Base-by-base conservation (phyloP, 92 coral and sea anemone genomes). In the Plumapathes pennacea region DNA sequence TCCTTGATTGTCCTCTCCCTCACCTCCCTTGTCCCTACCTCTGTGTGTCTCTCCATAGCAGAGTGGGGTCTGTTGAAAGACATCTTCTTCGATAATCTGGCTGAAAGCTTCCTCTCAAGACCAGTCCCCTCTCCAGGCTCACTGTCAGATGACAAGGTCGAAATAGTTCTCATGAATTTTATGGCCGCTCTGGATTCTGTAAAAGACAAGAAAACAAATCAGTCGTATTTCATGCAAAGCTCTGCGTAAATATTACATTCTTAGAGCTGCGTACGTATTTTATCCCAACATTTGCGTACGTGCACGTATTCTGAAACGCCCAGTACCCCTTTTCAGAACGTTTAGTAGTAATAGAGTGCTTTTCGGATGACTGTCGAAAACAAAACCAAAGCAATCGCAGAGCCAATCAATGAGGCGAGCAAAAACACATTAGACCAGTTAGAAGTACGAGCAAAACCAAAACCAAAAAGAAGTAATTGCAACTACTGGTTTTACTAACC, bases 91-190 rank as follows among this genome's bases (percentile, higher is more conserved):
- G 96, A 87, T 37, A 83, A 89, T 41, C 86, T 67, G 10, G 24
- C 25, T 5, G 96, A 87, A 4, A 87, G 46, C 62, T 77, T 67
- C 39, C 96, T 50, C 64, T 87, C 82, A 25, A 87, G 36, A n/a
- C 48, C 78, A 10, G 78, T 50, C 0, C 63, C 55, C 57, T 67
- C 89, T n/a, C n/a, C n/a, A 25, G 62, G 83, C n/a, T 87, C 90
- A 51, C 89, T 78, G 22, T 71, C 96, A 57, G 76, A 72, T 29
- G 96, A 87, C 59, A 80, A 55, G 28, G 20, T 50, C 24, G 92
- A 85, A 50, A 78, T 54, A 54, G 86, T 82, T 21, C 96, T 76
- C 83, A 83, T 63, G 45, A 71, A 87, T 37, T 72, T 63, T 8
- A 69, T 56, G 21, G 96, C 89, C 19, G 90, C 90, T 10, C 59